These are phyloP conservation scores for Diarsia dahlii DNA, from an alignment of 2,888 invertebrate genomes.

Conservation along the genomic window DNA sequence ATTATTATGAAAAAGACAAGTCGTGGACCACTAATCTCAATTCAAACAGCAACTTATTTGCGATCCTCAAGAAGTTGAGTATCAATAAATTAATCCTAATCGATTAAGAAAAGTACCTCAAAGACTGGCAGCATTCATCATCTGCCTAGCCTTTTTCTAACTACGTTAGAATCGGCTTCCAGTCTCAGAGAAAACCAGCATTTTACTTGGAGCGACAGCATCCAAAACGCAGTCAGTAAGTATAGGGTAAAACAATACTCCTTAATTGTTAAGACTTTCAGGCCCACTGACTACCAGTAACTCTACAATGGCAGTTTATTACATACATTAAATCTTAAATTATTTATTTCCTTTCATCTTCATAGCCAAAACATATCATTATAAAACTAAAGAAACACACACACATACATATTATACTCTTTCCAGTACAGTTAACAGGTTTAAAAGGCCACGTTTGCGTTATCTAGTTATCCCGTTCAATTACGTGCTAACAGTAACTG, in stretches of 20 bases:
- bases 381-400: background rate
- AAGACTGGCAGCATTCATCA: background rate
- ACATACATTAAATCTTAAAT: background rate
- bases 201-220: too few species aligned
- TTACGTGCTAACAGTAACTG: slow-evolving; percentile 80
- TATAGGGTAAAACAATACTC: too few species aligned
- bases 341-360: background rate
- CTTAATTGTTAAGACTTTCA: too few species aligned
- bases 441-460: slow-evolving; percentile 27
- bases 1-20: too few species aligned
- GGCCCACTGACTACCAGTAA: too few species aligned
- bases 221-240: too few species aligned
- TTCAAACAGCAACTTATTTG: background rate
- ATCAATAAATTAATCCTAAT: background rate
- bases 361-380: background rate
- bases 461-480: slow-evolving; percentile 73
- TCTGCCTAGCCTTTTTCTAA: too few species aligned
- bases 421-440: slow-evolving; percentile 14
- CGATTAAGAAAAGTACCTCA: background rate
- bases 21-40: background rate
- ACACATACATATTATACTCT: background rate
- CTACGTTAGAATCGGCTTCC: too few species aligned
- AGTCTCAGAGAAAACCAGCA: too few species aligned
- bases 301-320: background rate
- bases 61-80: background rate